Evolutionary conservation across 2,797 vertebrate species (phyloP).

Genomic region (Pogoniulus pusillus): DNA sequence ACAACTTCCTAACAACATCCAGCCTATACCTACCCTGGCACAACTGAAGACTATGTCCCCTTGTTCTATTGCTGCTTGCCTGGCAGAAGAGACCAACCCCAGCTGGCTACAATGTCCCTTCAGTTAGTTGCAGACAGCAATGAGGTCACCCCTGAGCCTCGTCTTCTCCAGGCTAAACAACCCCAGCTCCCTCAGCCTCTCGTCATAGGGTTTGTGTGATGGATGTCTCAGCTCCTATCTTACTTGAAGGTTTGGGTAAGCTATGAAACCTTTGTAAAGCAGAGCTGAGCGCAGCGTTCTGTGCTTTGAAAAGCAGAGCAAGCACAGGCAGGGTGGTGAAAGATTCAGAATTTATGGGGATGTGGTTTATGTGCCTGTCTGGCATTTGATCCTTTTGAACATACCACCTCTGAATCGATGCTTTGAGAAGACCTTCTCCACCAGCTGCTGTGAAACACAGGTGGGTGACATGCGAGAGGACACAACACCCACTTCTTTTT

Average conservation of each 20-base stretch:
- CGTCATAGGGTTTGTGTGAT: no score
- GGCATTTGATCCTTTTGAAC: neutral
- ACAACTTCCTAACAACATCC: no score
- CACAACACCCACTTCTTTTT: neutral
- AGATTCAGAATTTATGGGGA: neutral
- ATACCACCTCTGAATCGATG: accelerated
- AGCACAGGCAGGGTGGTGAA: neutral
- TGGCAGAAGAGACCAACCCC: no score
- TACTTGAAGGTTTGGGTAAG: accelerated
- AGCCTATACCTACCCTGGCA: no score
- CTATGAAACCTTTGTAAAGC: neutral
- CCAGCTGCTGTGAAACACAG: neutral
- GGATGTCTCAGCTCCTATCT: neutral
- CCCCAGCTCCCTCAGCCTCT: no score
- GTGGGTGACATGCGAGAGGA: neutral
- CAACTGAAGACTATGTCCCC: no score
- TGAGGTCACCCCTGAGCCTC: no score
- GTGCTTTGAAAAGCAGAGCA: neutral
- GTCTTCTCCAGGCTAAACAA: no score
- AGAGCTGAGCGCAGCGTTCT: neutral
- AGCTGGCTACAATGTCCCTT: no score
- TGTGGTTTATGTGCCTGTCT: neutral
- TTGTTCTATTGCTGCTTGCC: no score
- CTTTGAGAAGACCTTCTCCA: neutral
- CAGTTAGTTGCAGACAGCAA: no score